Evolutionary conservation across 2,113 vertebrate genomes (phyloP), one percentile per base, ranked within the genome.

Genomic region (Prunella himalayana): DNA sequence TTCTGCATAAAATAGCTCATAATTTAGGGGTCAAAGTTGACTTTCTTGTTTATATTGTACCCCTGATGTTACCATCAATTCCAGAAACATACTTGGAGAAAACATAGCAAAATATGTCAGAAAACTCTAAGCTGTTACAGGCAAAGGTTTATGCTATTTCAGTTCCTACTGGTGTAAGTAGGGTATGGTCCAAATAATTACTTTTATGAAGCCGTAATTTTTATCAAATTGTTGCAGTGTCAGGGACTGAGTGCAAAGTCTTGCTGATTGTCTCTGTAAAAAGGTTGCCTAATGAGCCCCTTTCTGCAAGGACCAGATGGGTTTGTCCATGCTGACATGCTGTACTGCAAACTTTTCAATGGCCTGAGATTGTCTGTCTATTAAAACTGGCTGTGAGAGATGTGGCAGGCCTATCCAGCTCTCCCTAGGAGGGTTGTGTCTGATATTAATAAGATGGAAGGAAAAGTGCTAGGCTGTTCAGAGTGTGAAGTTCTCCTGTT

Each of bases 401-500:
- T 27, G 33, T 73, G 59, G 31, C 82, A 85, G 70, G 9, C 6
- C 66, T 70, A 20, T 95, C 27, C 50, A 54, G 27, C 59, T 93
- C 84, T 91, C 79, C 33, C 14, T 77, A 22, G 92, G 90, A 90
- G 59, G n/a, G 35, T 69, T 69, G 13, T 79, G 47, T 44, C 44
- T 15, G 20, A 15, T 78, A 37, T 82, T 95, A 85, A 25, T 80
- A 80, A 68, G 70, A 35, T 33, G 31, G 45, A 91, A 20, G 24
- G 70, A 76, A 42, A 95, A 90, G 39, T 63, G 33, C 30, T 44
- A 28, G 50, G 56, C 69, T 92, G 39, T 66, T 95, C 54, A 35
- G 57, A 77, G 75, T 80, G 81, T 95, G 59, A 82, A 65, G 54
- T 95, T 91, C 53, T 94, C 73, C 77, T 94, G 70, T 83, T 92